Evolutionary conservation across 2,888 invertebrate species (phyloP), one percentile per base, ranked within the genome.

Genomic region (Iphiclides podalirius): DNA sequence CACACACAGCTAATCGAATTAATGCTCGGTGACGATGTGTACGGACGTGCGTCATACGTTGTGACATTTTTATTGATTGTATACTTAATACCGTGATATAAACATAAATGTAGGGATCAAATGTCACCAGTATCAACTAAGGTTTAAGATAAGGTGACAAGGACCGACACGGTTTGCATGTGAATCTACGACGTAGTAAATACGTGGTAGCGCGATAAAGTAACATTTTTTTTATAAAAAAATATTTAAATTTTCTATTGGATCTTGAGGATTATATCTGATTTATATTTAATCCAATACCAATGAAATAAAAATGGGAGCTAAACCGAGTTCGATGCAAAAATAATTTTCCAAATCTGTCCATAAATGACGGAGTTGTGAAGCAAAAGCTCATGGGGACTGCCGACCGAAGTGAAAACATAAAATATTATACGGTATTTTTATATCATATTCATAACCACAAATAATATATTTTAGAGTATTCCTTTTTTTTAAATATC

Each of bases 31-130:
- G 48, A 31, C 28, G 45, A 41, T 42, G 35, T 43, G 39, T 13
- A 43, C 31, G 15, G 13, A 39, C 26, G 46, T 52, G 47, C 38
- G 46, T 47, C 54, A 52, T 28, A 45, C 48, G 34, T 43, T 54
- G 48, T 54, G 46, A 54, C 52, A 49, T 54, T 52, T 51, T 51
- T 54, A 52, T 45, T 41, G 48, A 52, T 52, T 51, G 37, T 40
- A 36, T 46, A 50, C 35, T 38, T 52, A 47, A 47, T 47, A 39
- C 39, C 35, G 13, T 12, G 44, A 52, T 45, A 46, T 45, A 42
- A 48, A 48, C 44, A 50, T 44, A 36, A 46, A 48, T 37, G 31
- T 28, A 35, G 45, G 48, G 48, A 52, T 52, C 41, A 41, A 45
- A 26, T 45, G 45, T 48, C 45, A 35, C 31, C 11, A 12, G 37